These are phyloP conservation scores for Ctena decussata DNA, from an alignment of 2,888 invertebrate genomes.

Conservation along the genomic window DNA sequence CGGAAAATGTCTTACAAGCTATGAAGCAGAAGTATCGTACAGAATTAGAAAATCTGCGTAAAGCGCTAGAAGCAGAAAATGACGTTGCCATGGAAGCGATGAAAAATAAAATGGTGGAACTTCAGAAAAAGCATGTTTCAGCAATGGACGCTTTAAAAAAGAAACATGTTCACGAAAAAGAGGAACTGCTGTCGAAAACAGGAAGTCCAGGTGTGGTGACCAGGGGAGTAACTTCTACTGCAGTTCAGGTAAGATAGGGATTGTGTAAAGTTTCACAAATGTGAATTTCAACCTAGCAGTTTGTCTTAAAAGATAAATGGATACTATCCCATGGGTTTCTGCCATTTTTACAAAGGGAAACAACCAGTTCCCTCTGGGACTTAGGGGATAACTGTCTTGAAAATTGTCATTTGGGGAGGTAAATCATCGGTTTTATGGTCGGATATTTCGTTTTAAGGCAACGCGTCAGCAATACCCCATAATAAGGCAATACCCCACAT, in stretches of 20 bases:
- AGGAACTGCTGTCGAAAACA: conserved; percentile 40
- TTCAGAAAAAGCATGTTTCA: conserved; percentile 65
- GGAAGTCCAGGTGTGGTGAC: not conserved
- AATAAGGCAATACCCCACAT: too few species aligned
- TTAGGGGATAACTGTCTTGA: too few species aligned
- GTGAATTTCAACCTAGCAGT: too few species aligned
- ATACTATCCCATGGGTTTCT: too few species aligned
- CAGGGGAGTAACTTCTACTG: not conserved
- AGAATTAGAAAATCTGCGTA: conserved; percentile 68
- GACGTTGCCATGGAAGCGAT: conserved; percentile 76
- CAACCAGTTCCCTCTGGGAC: too few species aligned
- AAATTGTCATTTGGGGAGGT: too few species aligned
- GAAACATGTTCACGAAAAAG: conserved; percentile 63
- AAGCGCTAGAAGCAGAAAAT: conserved; percentile 73
- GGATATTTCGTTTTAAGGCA: too few species aligned
- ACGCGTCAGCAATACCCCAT: too few species aligned
- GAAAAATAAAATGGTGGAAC: conserved; percentile 76
- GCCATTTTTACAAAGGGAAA: too few species aligned
- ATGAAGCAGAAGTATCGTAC: conserved; percentile 71
- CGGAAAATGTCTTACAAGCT: conserved; percentile 69
- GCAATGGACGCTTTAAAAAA: conserved; percentile 66
- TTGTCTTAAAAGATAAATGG: too few species aligned
- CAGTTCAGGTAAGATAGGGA: not conserved
- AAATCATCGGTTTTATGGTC: too few species aligned
- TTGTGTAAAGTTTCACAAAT: too few species aligned